A percentile compares a stretch with the other conserved stretches of the same genome.
Evolutionary conservation across 2,113 vertebrate species (phyloP).

Genomic region (Brachionichthys hirsutus): DNA sequence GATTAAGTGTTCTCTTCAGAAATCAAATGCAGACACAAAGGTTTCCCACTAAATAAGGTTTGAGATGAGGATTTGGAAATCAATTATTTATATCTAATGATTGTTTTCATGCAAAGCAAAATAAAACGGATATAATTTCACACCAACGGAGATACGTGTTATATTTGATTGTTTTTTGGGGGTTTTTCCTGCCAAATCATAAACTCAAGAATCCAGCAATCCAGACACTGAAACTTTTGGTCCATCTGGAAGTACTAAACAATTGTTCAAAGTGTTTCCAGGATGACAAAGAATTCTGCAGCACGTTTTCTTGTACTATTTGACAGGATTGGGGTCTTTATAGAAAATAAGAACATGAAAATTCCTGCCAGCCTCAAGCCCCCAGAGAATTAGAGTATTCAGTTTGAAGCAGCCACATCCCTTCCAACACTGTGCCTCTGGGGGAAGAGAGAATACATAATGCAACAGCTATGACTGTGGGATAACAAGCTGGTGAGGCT

Average conservation of each 20-base stretch:
- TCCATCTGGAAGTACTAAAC: slow-evolving; percentile 5
- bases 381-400: slow-evolving; percentile 30
- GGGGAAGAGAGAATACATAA: slow-evolving; percentile 30
- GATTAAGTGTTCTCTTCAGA: slow-evolving; percentile 34
- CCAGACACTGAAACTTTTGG: background rate
- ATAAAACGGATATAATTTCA: too few species aligned
- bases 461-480: slow-evolving; percentile 31
- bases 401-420: slow-evolving; percentile 34
- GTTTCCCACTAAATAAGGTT: slow-evolving; percentile 2
- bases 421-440: slow-evolving; percentile 20
- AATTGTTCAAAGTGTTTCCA: slow-evolving; percentile 29
- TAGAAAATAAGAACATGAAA: slow-evolving; percentile 36
- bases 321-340: slow-evolving; percentile 26
- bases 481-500: slow-evolving; percentile 26
- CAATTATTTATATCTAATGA: too few species aligned
- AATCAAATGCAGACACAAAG: slow-evolving; percentile 27
- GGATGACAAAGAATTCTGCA: slow-evolving; percentile 17
- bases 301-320: slow-evolving; percentile 20
- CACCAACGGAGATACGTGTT: too few species aligned
- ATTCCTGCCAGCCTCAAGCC: slow-evolving; percentile 23
- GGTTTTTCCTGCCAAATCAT: too few species aligned
- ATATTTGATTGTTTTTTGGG: too few species aligned
- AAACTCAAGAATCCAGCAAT: too few species aligned
- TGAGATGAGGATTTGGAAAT: slow-evolving; percentile 9
- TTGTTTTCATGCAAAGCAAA: too few species aligned